Evolutionary conservation across 2,888 invertebrate species (phyloP), one percentile per base, ranked within the genome.

Genomic region (Anodontia alba): DNA sequence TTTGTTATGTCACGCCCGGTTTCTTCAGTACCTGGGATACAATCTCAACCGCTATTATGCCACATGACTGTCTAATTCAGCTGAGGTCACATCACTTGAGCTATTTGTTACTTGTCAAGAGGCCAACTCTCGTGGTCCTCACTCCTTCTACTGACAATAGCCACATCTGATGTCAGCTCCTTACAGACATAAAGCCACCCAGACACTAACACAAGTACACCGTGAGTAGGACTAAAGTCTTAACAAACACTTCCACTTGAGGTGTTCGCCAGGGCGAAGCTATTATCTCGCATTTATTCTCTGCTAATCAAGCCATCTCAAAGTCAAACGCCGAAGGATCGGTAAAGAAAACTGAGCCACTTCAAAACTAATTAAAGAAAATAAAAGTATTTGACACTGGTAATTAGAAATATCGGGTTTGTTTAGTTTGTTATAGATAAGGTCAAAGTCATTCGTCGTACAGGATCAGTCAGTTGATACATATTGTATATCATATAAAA

Each of bases 321-420:
- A 80, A 83, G 83, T 83, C 83, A 83, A 75, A 54, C 75, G 33
- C 71, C 51, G 67, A 70, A 78, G 81, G 82, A 75, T 76, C 73
- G 73, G 76, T 82, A 42, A 73, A 72, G 80, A 77, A 77, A 80
- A 67, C 57, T 73, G 75, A 80, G 72, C 77, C 77, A 83, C 83
- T 83, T 72, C 71, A 83, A 73, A 80, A 57, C 75, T 83, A 83
- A 83, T 83, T 83, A 83, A 83, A 78, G 81, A 81, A 81, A 81
- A 81, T 78, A 78, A 78, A 81, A 69, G 68, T 72, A 79, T 77
- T 80, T 83, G 83, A 83, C 83, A 76, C 76, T 23, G 57, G 67
- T 76, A 76, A 76, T 76, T 76, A 76, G 71, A 42, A 70, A 70
- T 76, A 76, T 76, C 76, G n/a, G 66, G 42, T 76, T 76, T 76